A percentile compares a stretch with the other conserved stretches of the same genome.
Conservation (phyloP, 2,113 vertebrate species). For the Taurulus bubalis region DNA sequence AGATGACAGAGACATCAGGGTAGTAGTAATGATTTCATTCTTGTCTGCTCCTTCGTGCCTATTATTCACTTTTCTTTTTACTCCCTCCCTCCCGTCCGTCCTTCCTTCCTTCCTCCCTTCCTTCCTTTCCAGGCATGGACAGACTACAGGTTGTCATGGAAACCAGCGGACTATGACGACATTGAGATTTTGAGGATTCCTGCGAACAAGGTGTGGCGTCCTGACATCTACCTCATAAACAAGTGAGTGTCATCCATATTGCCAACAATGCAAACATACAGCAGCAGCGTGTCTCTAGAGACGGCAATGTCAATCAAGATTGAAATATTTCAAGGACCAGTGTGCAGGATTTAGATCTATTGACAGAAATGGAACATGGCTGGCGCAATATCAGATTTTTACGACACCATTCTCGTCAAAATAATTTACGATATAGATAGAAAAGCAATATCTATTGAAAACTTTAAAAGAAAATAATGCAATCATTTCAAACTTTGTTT, state of each 20-base stretch:
- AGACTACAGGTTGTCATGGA: conserved; percentile 90
- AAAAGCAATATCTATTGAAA: background rate
- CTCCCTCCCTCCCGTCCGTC: background rate
- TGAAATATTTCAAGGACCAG: background rate
- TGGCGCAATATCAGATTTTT: background rate
- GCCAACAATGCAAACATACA: background rate
- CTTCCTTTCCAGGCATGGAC: conserved; percentile 83
- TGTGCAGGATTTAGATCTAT: background rate
- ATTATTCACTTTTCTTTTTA: background rate
- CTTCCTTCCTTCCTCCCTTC: background rate
- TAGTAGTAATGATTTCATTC: conserved; percentile 18
- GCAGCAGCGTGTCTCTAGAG: too few relatives aligned
- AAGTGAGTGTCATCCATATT: conserved; percentile 81
- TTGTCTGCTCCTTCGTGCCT: background rate
- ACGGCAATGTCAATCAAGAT: background rate
- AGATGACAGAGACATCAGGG: conserved; percentile 15
- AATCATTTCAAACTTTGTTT: background rate
- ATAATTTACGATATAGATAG: background rate
- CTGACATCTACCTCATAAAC: conserved; percentile 91
- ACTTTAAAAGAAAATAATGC: background rate
- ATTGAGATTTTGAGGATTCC: conserved; percentile 85
- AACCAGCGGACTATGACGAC: conserved; percentile 81
- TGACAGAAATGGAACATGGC: too few relatives aligned
- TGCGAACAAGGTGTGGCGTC: conserved; percentile 87
- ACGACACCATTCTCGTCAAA: background rate